A percentile compares a stretch with the other conserved stretches of the same genome.
Conservation (phyloP, 1,140 invertebrate species). For the Patella vulgata region DNA sequence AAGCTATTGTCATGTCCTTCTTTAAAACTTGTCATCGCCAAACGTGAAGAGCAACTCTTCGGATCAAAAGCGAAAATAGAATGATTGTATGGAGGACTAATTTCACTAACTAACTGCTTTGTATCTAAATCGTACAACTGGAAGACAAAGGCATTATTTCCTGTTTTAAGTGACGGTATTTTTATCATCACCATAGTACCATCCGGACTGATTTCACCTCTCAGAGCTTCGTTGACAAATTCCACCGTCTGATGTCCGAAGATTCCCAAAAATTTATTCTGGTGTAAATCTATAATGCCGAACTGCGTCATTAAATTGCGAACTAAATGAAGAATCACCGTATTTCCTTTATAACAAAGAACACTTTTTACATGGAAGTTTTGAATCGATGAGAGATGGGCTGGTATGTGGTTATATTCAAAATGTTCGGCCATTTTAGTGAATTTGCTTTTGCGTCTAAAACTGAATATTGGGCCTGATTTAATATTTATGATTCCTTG, state of each 20-base stretch:
- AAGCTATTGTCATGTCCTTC: slow-evolving; percentile 57
- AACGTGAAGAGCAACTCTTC: slow-evolving; percentile 55
- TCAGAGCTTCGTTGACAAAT: slow-evolving; percentile 62
- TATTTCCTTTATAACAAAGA: slow-evolving; percentile 59
- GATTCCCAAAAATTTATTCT: slow-evolving; percentile 63
- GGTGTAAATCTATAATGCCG: slow-evolving; percentile 59
- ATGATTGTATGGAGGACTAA: slow-evolving; percentile 48
- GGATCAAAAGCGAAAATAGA: slow-evolving; percentile 65
- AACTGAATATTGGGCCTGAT: slow-evolving; percentile 60
- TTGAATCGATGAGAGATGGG: slow-evolving; percentile 65
- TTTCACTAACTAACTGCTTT: slow-evolving; percentile 50
- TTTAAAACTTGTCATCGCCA: slow-evolving; percentile 63
- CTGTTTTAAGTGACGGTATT: slow-evolving; percentile 49
- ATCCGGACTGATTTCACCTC: slow-evolving; percentile 65
- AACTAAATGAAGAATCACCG: slow-evolving; percentile 61
- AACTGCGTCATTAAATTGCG: slow-evolving; percentile 65
- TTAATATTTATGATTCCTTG: slow-evolving; percentile 65
- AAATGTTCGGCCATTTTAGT: slow-evolving; percentile 67
- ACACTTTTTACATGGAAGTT: slow-evolving; percentile 66
- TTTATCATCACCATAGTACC: slow-evolving; percentile 60
- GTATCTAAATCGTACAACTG: slow-evolving; percentile 58
- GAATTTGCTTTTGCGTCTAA: slow-evolving; percentile 61
- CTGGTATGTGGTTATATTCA: slow-evolving; percentile 67
- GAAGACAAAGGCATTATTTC: slow-evolving; percentile 49
- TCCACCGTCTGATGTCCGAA: slow-evolving; percentile 62